Conservation (phyloP, 2,888 invertebrate genomes). For the Lingula anatina region DNA sequence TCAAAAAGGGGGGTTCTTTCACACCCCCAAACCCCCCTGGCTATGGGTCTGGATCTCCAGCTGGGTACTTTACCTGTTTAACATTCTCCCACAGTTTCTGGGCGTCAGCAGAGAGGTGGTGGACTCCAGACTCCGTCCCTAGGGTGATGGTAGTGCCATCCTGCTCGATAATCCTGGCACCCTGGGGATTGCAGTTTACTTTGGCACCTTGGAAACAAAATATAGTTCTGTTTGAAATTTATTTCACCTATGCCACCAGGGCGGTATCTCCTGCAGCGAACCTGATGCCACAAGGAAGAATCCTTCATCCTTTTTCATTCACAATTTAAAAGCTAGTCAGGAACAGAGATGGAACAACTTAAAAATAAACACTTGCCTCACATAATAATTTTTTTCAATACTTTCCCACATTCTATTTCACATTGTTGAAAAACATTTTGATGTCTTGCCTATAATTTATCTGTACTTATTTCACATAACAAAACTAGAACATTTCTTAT, state of each 20-base stretch:
- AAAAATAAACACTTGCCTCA: too few species aligned
- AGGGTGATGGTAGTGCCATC: constrained; percentile 59
- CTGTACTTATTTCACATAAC: too few species aligned
- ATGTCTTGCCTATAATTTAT: too few species aligned
- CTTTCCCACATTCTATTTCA: too few species aligned
- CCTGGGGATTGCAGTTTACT: constrained; percentile 61
- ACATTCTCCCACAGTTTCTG: constrained; percentile 59
- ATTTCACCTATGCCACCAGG: neutral
- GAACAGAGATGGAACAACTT: neutral
- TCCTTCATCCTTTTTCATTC: neutral
- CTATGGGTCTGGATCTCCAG: constrained; percentile 20
- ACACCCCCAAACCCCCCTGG: neutral
- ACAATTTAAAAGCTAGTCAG: neutral
- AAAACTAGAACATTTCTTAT: too few species aligned
- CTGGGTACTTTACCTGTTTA: constrained; percentile 59
- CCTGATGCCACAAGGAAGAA: neutral
- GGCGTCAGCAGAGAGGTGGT: constrained; percentile 54
- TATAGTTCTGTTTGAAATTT: neutral
- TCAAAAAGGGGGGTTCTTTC: neutral
- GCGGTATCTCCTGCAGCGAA: neutral
- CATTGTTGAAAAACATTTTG: too few species aligned
- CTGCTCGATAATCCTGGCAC: constrained; percentile 61
- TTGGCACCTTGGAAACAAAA: constrained; percentile 58
- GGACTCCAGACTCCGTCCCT: constrained; percentile 47
- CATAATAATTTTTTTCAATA: too few species aligned